Base-by-base conservation (phyloP, 2,113 vertebrate species). In the Halcyon malimbica region DNA sequence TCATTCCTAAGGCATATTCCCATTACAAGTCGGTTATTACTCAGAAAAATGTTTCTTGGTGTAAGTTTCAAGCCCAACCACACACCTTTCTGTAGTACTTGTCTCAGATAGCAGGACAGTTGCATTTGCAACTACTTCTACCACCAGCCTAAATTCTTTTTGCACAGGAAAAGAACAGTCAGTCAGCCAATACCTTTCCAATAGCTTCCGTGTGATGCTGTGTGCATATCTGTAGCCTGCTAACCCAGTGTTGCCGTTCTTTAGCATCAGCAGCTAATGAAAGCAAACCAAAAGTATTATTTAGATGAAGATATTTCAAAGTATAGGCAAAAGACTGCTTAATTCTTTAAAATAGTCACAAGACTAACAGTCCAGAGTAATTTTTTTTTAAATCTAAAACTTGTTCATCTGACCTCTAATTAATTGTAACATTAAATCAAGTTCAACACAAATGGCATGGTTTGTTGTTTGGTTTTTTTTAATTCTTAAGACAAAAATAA, bases 141-240 rank as follows among this genome's bases (percentile, higher is more conserved):
- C 20, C 64, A 71, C 3, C 37, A 65, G 50, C 3, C 18, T 20
- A 28, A 33, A 37, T 11, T 33, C 48, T 44, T 90, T 71, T 60
- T 91, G 37, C 33, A 71, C 42, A 25, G 4, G 2, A 71, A 81
- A 85, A 44, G 4, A 68, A 7, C 44, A 81, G 57, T 26, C 33
- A 16, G 88, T 26, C 33, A 16, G 88, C 65, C 95, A 20, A 21
- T 97, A 99, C 99, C 99, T 99, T 99, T 53, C 99, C 99, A 96
- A 99, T 99, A 83, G 99, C 99, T 97, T 99, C 99, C 1, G 99
- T 99, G 97, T 99, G 99, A 91, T 99, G 99, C 62, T 99, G 99
- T 1, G 99, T 99, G 95, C 99, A 99, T 89, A 99, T 99, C 98
- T 99, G 99, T 62, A 99, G 98, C 78, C 99, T 97, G 98, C 99